Base-by-base conservation (phyloP, 2,113 vertebrate species). In the Henicopernis longicauda region DNA sequence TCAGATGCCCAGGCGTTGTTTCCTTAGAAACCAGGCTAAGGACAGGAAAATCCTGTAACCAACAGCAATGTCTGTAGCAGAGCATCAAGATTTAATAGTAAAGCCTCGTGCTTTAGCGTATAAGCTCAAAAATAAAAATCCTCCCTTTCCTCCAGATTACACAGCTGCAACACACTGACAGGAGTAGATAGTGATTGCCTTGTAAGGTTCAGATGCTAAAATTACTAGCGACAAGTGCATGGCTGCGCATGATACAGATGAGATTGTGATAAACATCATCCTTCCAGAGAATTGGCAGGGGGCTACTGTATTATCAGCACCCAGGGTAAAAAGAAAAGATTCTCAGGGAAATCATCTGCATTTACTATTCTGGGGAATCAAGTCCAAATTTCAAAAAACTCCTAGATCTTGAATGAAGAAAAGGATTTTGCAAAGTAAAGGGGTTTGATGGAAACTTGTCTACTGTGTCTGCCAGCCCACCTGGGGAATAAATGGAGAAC, bases 1-100 rank as follows among this genome's bases (percentile, higher is more conserved):
- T 96, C 47, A 79, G 73, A 91, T 93, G 57, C 57, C 40, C 83
- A 67, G 65, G 40, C 44, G 0, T 71, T 2, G 44, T 96, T 95
- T 94, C 93, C 95, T 89, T 94, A 95, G 91, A 96, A 96, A 97
- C 65, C 34, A 76, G 70, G 52, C 73, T 74, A 91, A 87, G 61
- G 65, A 67, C 81, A 77, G 32, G 72, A 95, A 95, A 94, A 94
- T 89, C 67, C 80, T 59, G 38, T 61, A 88, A 88, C 12, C 8
- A 88, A 36, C 52, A 80, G 54, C 82, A 86, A 17, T 73, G 13
- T 80, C 62, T 89, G 36, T 36, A 86, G 76, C 58, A 83, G 31
- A 73, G 27, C 71, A 61, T 69, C 82, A 82, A 79, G 61, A 82
- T 36, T 69, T 71, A 72, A 65, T 54, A 88, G 27, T 20, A 86